Percentiles rank a stretch among this genome's conserved stretches.
Evolutionary conservation across 2,797 vertebrate genomes (phyloP).

Genomic region (Pseudochaenichthys georgianus): DNA sequence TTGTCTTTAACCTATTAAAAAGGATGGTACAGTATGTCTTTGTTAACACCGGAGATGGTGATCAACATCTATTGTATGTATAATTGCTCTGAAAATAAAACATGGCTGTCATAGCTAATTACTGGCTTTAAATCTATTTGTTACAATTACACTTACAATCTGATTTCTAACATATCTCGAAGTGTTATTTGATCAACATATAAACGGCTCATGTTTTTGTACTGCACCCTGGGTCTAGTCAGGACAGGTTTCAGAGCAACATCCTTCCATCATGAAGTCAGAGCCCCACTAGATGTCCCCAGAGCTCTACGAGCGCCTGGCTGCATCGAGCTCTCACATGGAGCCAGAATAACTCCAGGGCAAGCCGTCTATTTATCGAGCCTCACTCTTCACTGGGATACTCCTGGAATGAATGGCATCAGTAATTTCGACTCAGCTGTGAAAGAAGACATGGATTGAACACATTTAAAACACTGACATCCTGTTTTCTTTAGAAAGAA

Average conservation of each 20-base stretch:
- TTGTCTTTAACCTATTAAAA: too few relatives aligned
- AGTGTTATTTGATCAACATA: too few relatives aligned
- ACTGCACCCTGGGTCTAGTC: background rate
- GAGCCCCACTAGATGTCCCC: constrained; percentile 24
- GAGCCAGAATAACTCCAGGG: background rate
- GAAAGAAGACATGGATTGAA: background rate
- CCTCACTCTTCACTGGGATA: background rate
- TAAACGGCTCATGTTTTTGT: too few relatives aligned
- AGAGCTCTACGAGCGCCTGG: background rate
- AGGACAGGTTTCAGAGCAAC: background rate
- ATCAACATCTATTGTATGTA: too few relatives aligned
- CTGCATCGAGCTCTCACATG: background rate
- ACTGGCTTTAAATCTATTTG: too few relatives aligned
- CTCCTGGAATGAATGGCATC: background rate
- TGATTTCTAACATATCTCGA: too few relatives aligned
- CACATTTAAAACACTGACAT: background rate
- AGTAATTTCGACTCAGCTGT: background rate
- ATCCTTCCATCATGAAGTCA: background rate
- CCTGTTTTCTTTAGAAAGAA: background rate
- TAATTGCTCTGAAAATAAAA: too few relatives aligned
- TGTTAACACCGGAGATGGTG: too few relatives aligned
- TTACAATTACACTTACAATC: too few relatives aligned
- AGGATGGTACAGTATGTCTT: too few relatives aligned
- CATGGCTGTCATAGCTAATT: too few relatives aligned
- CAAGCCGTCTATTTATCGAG: background rate